Conservation (phyloP, 2,113 vertebrate genomes). For the Sinocyclocheilus maitianheensis region DNA sequence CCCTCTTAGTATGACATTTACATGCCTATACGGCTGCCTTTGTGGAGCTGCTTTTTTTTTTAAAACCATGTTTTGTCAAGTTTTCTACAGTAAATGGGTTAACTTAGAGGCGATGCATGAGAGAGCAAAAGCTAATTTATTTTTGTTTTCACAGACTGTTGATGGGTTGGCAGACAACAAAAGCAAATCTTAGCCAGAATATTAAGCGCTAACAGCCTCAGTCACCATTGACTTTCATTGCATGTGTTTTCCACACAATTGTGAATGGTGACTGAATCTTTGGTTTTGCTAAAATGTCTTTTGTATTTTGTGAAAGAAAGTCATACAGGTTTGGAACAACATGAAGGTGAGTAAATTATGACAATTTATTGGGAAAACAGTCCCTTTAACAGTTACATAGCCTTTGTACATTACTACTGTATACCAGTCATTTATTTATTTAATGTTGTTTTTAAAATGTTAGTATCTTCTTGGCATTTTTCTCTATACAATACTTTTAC, state of each 20-base stretch:
- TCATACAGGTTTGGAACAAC: no score
- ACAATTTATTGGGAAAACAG: no score
- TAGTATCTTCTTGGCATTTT: neutral
- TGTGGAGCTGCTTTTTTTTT: neutral
- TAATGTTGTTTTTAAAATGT: neutral
- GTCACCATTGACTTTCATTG: no score
- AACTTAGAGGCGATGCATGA: slow-evolving; percentile 5
- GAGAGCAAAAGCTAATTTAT: slow-evolving; percentile 54
- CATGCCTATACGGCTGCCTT: neutral
- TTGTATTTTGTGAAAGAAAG: no score
- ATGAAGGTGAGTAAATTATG: no score
- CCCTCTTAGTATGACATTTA: slow-evolving; percentile 29
- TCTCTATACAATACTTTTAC: neutral
- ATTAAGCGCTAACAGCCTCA: no score
- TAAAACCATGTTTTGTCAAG: neutral
- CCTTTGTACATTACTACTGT: no score
- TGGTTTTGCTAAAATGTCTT: no score
- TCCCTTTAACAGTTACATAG: no score
- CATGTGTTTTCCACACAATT: no score
- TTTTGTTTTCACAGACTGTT: slow-evolving; percentile 56
- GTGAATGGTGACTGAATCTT: no score
- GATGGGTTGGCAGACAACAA: slow-evolving; percentile 63
- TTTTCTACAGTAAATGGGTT: neutral
- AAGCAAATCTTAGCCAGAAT: no score
- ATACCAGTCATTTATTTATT: neutral